phyloP scores from a whole-genome alignment of 2,797 vertebrate genomes.

The Manis crassicaudata region DNA sequence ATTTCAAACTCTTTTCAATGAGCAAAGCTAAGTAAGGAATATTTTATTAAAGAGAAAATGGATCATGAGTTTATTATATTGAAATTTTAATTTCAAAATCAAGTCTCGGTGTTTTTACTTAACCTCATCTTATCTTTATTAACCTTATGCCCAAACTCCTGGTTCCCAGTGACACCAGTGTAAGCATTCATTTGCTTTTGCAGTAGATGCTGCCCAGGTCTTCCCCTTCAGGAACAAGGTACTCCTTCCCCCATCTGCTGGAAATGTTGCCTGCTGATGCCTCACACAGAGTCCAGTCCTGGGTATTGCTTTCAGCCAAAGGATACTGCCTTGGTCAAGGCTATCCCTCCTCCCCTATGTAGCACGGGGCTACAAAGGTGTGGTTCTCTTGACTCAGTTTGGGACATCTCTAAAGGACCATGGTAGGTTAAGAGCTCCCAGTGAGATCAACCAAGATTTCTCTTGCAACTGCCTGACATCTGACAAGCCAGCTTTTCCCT shows the following conservation, averaged over 20 bases:
- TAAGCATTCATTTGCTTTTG: background rate
- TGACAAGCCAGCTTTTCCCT: background rate
- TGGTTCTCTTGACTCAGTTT: background rate
- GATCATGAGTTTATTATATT: background rate
- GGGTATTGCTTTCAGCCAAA: background rate
- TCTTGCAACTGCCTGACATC: background rate
- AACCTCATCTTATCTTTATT: background rate
- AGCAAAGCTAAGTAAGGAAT: background rate
- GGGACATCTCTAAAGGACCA: background rate
- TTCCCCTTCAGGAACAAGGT: background rate
- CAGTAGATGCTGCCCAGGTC: background rate
- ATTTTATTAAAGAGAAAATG: background rate
- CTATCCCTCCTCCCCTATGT: background rate
- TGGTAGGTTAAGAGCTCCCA: background rate
- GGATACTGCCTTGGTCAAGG: background rate
- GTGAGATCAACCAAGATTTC: background rate
- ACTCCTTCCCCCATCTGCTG: background rate
- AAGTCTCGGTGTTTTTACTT: background rate
- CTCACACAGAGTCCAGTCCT: background rate
- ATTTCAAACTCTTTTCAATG: background rate
- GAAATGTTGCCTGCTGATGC: background rate
- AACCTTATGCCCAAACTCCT: background rate
- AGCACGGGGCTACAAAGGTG: background rate
- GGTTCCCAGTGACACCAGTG: background rate
- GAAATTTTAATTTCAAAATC: constrained; percentile 29